Conservation (phyloP, 2,888 invertebrate genomes). For the Erebia ligea region DNA sequence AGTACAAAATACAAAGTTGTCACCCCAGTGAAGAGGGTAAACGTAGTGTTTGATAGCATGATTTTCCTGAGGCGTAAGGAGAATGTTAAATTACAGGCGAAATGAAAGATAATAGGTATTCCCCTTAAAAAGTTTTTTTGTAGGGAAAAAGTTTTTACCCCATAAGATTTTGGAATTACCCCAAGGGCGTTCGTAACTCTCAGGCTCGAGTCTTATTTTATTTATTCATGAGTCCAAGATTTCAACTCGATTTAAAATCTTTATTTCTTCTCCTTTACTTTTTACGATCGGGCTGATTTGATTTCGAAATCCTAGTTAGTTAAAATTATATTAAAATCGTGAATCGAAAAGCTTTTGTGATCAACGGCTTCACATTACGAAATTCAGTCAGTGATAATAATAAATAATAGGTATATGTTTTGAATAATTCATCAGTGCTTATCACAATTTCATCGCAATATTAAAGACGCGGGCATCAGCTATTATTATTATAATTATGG, state of each 20-base stretch:
- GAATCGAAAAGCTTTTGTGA: neutral
- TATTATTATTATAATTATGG: no score
- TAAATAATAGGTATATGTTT: no score
- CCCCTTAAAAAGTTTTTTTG: constrained; percentile 69
- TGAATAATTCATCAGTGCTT: no score
- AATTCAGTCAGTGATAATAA: no score
- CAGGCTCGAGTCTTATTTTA: constrained; percentile 63
- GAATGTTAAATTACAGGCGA: constrained; percentile 81
- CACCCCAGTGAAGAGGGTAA: constrained; percentile 69
- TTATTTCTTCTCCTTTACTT: constrained; percentile 17
- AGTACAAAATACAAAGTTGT: constrained; percentile 61
- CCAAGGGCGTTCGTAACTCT: constrained; percentile 51
- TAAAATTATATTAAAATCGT: neutral
- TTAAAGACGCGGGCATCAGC: no score
- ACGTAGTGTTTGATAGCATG: constrained; percentile 78
- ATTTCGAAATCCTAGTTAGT: neutral
- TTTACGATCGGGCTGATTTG: constrained; percentile 14
- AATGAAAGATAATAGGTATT: constrained; percentile 81
- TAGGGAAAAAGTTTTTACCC: constrained; percentile 71
- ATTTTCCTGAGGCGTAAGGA: constrained; percentile 71
- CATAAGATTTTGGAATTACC: constrained; percentile 75
- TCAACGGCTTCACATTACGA: no score
- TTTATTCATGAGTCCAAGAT: constrained; percentile 68
- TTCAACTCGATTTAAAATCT: constrained; percentile 15
- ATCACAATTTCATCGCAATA: no score